phyloP scores from a whole-genome alignment of 37 sponge, comb jelly and placozoan genomes.

The Amphimedon queenslandica region DNA sequence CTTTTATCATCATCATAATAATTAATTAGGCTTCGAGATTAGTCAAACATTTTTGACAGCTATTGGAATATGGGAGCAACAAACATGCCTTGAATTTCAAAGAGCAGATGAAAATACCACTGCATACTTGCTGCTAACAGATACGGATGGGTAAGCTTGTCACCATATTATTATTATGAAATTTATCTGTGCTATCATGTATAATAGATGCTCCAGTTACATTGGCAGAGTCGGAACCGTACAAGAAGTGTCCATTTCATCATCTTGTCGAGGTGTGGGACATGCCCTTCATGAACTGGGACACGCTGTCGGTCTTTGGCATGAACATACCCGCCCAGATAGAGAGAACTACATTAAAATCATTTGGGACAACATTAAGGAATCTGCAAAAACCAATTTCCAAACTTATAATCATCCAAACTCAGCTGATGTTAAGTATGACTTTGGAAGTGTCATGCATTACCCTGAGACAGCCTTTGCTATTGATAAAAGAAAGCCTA shows the following conservation, averaged over 20 bases:
- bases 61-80: slow-evolving; percentile 18
- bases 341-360: slow-evolving; percentile 52
- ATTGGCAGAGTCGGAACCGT: background rate
- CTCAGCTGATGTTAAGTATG: slow-evolving; percentile 37
- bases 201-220: background rate
- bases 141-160: slow-evolving; percentile 8
- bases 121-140: slow-evolving; percentile 9
- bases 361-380: slow-evolving; percentile 15
- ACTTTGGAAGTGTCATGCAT: slow-evolving; percentile 72
- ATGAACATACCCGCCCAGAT: slow-evolving; percentile 67
- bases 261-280: slow-evolving; percentile 12
- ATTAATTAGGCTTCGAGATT: background rate
- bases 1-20: no score
- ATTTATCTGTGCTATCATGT: background rate
- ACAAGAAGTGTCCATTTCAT: background rate
- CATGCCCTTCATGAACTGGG: slow-evolving; percentile 63
- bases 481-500: background rate
- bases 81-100: slow-evolving; percentile 29
- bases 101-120: slow-evolving; percentile 3
- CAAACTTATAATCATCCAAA: background rate
- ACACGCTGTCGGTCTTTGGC: slow-evolving; percentile 66
- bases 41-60: slow-evolving; percentile 10
- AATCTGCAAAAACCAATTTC: slow-evolving; percentile 7
- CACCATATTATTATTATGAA: background rate
- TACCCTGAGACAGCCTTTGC: slow-evolving; percentile 28